Evolutionary conservation across 2,888 invertebrate genomes (phyloP).

Genomic region (Agrotis exclamationis): DNA sequence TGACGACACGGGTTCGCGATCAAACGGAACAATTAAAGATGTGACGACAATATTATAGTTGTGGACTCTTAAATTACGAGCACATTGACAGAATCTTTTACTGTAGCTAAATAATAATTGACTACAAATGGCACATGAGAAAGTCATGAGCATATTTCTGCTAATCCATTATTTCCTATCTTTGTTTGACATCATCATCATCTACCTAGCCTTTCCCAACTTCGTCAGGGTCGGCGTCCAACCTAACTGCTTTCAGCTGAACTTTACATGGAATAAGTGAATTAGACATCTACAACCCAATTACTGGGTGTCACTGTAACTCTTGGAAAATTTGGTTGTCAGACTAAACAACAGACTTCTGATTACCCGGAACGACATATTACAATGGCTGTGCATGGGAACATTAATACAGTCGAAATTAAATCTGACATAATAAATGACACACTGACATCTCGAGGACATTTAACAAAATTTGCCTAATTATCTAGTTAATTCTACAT

Average conservation of each 20-base stretch:
- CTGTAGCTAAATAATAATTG: background rate
- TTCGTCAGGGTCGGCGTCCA: background rate
- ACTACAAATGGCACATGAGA: background rate
- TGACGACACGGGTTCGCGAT: slow-evolving; percentile 31
- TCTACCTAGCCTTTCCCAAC: background rate
- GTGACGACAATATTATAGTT: slow-evolving; percentile 17
- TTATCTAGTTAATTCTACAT: slow-evolving; percentile 15
- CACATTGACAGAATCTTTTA: background rate
- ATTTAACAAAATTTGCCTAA: slow-evolving; percentile 4
- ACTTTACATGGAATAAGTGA: background rate
- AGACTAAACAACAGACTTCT: background rate
- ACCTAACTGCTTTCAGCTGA: too few species aligned
- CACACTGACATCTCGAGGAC: slow-evolving; percentile 10
- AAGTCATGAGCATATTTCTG: background rate
- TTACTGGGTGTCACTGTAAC: too few species aligned
- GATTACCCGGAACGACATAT: background rate
- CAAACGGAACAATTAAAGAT: slow-evolving; percentile 45
- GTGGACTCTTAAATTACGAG: background rate
- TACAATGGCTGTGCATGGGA: background rate
- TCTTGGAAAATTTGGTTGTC: background rate
- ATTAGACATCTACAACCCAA: background rate
- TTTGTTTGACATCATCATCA: background rate
- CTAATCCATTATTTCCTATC: background rate
- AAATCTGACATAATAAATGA: background rate
- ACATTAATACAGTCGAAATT: background rate